Conservation (phyloP, 2,113 vertebrate genomes). For the Crotalus helleri region DNA sequence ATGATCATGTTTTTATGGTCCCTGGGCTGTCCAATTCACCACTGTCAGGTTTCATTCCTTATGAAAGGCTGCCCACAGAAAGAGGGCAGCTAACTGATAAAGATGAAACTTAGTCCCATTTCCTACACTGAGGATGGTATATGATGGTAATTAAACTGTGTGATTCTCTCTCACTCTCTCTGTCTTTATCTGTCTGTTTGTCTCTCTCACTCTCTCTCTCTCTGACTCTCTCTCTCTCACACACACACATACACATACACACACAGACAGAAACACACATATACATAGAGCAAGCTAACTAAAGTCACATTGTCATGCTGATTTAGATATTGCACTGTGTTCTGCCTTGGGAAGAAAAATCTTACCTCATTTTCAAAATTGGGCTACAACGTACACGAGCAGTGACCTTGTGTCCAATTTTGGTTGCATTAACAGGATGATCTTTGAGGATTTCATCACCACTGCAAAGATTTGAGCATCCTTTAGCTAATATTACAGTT, state of each 20-base stretch:
- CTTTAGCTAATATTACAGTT: conserved; percentile 54
- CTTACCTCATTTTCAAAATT: not conserved
- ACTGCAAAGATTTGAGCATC: conserved; percentile 49
- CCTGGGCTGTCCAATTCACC: not conserved
- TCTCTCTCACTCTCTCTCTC: too few species aligned
- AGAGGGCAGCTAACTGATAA: not conserved
- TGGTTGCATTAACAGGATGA: conserved; percentile 29
- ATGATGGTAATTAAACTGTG: not conserved
- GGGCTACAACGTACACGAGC: not conserved
- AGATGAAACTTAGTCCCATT: not conserved
- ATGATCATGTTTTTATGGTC: not conserved
- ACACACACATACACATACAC: not conserved
- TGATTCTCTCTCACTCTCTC: not conserved
- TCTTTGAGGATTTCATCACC: conserved; percentile 46
- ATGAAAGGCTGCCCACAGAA: not conserved
- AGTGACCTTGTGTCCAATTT: conserved; percentile 10
- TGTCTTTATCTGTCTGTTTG: not conserved
- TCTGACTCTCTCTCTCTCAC: not conserved
- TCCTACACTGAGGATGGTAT: not conserved
- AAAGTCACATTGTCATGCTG: not conserved
- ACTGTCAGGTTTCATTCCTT: not conserved
- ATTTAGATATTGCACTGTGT: not conserved
- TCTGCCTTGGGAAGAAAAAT: not conserved
- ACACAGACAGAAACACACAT: too few species aligned
- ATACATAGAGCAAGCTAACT: fast-evolving